phyloP scores from a whole-genome alignment of 2,113 vertebrate species.

The Microtus oregoni region DNA sequence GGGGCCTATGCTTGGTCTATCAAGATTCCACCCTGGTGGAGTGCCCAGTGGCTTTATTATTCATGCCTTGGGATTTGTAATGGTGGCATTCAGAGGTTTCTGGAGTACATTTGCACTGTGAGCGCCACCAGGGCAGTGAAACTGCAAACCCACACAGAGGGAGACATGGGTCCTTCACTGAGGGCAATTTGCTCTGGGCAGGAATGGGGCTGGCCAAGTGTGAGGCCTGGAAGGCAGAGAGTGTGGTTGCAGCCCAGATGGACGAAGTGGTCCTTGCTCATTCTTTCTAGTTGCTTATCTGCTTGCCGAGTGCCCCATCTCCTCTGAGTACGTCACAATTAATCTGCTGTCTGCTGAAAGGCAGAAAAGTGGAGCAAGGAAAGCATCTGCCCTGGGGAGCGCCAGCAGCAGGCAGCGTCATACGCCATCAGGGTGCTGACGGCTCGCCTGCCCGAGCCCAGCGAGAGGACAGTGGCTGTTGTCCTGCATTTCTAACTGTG shows the following conservation, averaged over 20 bases:
- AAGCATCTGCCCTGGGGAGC: neutral
- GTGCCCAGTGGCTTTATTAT: neutral
- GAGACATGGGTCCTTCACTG: neutral
- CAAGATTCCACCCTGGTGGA: neutral
- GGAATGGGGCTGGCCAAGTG: neutral
- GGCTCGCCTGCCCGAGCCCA: neutral
- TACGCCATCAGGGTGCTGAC: rapidly evolving
- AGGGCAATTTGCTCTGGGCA: neutral
- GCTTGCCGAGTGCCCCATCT: neutral
- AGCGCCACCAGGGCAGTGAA: neutral
- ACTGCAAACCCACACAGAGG: neutral
- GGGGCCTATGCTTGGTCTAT: neutral
- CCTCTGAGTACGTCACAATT: neutral
- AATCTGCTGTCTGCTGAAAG: neutral
- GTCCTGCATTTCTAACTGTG: neutral
- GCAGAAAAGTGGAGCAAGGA: neutral
- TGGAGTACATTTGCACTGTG: neutral
- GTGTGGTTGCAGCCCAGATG: neutral
- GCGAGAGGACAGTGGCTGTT: neutral
- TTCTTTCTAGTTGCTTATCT: neutral
- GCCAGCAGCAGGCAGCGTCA: neutral
- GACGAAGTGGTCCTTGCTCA: neutral
- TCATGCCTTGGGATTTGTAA: neutral
- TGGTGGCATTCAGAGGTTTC: neutral
- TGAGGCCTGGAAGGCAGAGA: too few species aligned